Base-by-base conservation (phyloP, 2,888 invertebrate species). In the Agonopterix arenella region DNA sequence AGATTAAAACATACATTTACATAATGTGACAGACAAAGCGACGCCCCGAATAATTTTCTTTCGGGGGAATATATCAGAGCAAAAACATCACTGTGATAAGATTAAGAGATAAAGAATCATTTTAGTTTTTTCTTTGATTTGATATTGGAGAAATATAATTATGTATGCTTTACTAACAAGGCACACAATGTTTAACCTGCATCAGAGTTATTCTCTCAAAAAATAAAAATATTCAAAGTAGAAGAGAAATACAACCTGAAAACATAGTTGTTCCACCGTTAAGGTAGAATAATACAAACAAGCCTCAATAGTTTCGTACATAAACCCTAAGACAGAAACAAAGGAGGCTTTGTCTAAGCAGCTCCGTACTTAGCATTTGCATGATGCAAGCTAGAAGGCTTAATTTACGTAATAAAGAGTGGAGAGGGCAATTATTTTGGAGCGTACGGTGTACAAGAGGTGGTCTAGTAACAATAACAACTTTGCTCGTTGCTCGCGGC, bases 1-100 rank as follows among this genome's bases (percentile, higher is more conserved):
- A 74, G 73, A 82, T 81, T 82, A 77, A 79, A 80, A 74, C 60
- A 66, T 56, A 59, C 66, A 73, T 78, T 75, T 76, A 75, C 76
- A 76, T 79, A 77, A 80, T 74, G 69, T 49, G 57, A 61, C 70
- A 84, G 84, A 83, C 82, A 65, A 67, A 61, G 63, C 55, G 82
- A 68, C 83, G 80, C 79, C 80, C 44, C 50, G 56, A 58, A 66
- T 61, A 60, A 60, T 57, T 68, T 65, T 60, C 59, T 59, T 65
- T 60, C 59, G 59, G 43, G 43, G 43, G 13, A 43, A 60, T 65
- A 36, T 50, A 44, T 49, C 36, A 4, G 44, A 52, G 49, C 41
- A 43, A 47, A 49, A 40, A 44, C 43, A 46, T 13, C 8, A 18
- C 38, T 16, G 46, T 28, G 44, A 28, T 28, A 10, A 28, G 10